Conservation (phyloP, 2,113 vertebrate species). For the Nicator chloris region DNA sequence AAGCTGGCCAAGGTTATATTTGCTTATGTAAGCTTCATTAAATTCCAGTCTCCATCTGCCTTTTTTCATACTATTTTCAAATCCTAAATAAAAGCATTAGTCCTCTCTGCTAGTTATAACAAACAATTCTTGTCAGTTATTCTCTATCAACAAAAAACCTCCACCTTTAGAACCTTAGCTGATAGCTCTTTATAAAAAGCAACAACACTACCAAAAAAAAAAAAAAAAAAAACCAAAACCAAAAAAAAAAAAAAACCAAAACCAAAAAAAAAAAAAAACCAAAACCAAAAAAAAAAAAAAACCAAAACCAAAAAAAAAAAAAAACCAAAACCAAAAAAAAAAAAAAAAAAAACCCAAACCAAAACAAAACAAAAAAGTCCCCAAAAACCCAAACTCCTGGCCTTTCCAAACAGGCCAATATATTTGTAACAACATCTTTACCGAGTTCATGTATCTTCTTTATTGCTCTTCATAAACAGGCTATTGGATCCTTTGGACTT, state of each 20-base stretch:
- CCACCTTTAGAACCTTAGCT: conserved; percentile 47
- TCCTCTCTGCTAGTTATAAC: conserved; percentile 45
- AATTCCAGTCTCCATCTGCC: conserved; percentile 59
- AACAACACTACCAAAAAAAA: background rate
- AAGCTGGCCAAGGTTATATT: conserved; percentile 38
- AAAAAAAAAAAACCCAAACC: background rate
- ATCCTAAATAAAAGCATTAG: conserved; percentile 68
- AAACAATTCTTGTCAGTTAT: conserved; percentile 37
- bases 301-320: background rate
- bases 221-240: background rate
- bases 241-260: background rate
- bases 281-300: background rate
- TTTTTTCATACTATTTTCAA: conserved; percentile 61
- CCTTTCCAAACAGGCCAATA: conserved; percentile 63
- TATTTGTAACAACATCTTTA: conserved; percentile 75
- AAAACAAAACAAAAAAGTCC: background rate
- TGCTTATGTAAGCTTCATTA: conserved; percentile 68
- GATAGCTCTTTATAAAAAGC: conserved; percentile 53
- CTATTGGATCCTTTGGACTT: conserved; percentile 73
- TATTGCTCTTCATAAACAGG: conserved; percentile 80
- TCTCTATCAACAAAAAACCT: background rate
- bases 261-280: background rate
- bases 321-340: no score
- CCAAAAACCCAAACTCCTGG: background rate
- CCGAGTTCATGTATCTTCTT: conserved; percentile 77